These are phyloP conservation scores for Vanacampus margaritifer DNA, from an alignment of 2,113 vertebrate genomes.

Conservation along the genomic window DNA sequence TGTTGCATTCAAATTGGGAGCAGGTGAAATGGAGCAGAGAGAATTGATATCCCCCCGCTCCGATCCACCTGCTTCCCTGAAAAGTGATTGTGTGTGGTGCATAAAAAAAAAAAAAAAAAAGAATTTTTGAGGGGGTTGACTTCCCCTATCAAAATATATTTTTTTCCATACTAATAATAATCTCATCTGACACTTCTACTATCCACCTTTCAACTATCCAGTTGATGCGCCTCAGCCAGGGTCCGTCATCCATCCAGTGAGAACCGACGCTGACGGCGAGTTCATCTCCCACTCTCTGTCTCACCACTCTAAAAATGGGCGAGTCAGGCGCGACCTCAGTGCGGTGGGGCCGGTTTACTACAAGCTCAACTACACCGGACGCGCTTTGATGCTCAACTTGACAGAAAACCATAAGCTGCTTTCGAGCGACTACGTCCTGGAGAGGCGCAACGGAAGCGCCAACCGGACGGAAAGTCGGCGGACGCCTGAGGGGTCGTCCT, in stretches of 20 bases:
- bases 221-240: conserved; percentile 59
- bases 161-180: background rate
- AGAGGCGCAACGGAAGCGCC: conserved; percentile 76
- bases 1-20: too few species aligned
- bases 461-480: conserved; percentile 60
- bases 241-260: conserved; percentile 80
- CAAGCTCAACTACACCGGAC: conserved; percentile 73
- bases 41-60: too few species aligned
- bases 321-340: conserved; percentile 71
- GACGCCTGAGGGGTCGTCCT: conserved; percentile 51
- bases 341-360: conserved; percentile 76
- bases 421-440: conserved; percentile 80
- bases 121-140: too few species aligned
- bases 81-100: too few species aligned
- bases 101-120: too few species aligned
- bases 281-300: conserved; percentile 82
- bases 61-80: too few species aligned
- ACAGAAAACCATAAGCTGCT: conserved; percentile 77
- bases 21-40: too few species aligned
- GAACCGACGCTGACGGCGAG: conserved; percentile 74
- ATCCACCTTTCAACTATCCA: conserved; percentile 14
- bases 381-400: conserved; percentile 82
- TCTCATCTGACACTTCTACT: background rate
- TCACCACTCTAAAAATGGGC: conserved; percentile 58
- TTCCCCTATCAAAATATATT: too few species aligned